A percentile compares a stretch with the other conserved stretches of the same genome.
Evolutionary conservation across 2,888 invertebrate genomes (phyloP).

Genomic region (Gymnosoma rotundatum): DNA sequence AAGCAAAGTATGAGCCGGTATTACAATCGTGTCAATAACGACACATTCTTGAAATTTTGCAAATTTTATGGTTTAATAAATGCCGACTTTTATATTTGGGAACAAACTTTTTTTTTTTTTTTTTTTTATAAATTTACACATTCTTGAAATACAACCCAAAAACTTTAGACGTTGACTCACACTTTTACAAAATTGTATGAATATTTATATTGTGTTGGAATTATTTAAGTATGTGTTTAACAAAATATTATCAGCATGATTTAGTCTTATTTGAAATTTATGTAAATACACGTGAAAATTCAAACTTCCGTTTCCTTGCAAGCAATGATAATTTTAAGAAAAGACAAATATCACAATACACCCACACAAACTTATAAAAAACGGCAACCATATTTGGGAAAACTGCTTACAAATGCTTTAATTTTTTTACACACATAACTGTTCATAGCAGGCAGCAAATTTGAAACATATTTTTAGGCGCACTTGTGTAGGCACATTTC

Average conservation of each 20-base stretch:
- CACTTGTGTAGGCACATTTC: no score
- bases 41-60: constrained; percentile 65
- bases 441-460: constrained; percentile 17
- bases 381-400: constrained; percentile 3
- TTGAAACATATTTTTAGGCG: constrained; percentile 41
- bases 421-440: neutral
- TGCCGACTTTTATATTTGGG: constrained; percentile 1
- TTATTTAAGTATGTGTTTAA: constrained; percentile 30
- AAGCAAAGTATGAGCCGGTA: neutral
- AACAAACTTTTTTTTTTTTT: neutral
- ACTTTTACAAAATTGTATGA: neutral
- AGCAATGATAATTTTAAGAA: no score
- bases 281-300: constrained; percentile 60
- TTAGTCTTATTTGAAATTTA: constrained; percentile 12
- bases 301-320: no score
- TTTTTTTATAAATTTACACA: neutral
- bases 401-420: no score
- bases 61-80: constrained; percentile 67
- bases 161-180: neutral
- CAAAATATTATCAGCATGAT: constrained; percentile 6
- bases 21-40: constrained; percentile 60
- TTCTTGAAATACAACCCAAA: neutral
- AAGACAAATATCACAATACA: no score
- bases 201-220: constrained; percentile 26
- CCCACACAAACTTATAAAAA: constrained; percentile 11